Evolutionary conservation across 2,113 vertebrate species (phyloP), one percentile per base, ranked within the genome.

Genomic region (Spizaetus ornatus): DNA sequence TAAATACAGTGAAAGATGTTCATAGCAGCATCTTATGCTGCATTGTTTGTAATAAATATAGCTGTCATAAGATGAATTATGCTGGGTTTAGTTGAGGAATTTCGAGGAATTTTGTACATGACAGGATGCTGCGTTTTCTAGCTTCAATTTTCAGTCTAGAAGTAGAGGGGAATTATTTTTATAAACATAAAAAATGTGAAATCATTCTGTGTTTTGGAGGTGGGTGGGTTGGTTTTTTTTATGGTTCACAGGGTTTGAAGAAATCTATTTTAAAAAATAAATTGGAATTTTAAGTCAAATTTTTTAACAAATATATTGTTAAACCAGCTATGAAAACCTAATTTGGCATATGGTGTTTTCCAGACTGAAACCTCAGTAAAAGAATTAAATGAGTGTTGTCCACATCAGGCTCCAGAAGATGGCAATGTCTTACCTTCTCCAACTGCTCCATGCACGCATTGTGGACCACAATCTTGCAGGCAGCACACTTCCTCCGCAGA

Each of bases 391-490:
- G 45, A 23, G 1, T 87, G 96, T 14, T 48, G 43, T n/a, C 11
- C 5, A 0, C 0, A 0, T 6, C 40, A 56, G 43, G 84, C 70
- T 27, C 91, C 98, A 97, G 97, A 89, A 98, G 98, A 84, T 97
- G 98, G 98, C 82, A 76, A 72, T 80, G 63, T 97, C 98, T 98
- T 97, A 99, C 99, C 99, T 99, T 99, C 90, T 99, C 99, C 73
- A 99, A 91, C 92, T 99, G 99, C 77, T 99, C 99, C 82, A 99
- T 99, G 97, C 99, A 99, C 2, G 99, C 98, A 0, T 98, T 98
- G 97, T 99, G 99, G 61, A 99, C 99, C 19, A 99, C 99, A 9
- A 99, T 99, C 97, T 99, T 99, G 96, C 99, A 99, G 50, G 99
- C 99, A 2, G 99, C 99, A 93, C 99, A 99, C 88, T 99, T 99